These are phyloP conservation scores for Podilymbus podiceps DNA, from an alignment of 2,113 vertebrate species.

Conservation along the genomic window DNA sequence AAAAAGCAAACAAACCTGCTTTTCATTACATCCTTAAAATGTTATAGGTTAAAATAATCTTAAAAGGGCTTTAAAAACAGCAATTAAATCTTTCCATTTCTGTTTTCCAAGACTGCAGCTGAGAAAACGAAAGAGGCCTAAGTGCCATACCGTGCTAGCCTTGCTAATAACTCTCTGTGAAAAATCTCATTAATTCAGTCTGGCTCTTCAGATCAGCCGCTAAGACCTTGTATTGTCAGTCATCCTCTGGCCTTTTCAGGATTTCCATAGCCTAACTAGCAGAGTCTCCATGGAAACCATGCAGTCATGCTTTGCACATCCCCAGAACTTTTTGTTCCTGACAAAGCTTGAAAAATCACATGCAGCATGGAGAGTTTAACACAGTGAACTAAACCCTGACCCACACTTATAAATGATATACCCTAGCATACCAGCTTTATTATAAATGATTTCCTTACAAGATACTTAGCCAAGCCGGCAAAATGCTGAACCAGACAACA, in stretches of 20 bases:
- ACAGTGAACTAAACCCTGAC: constrained; percentile 87
- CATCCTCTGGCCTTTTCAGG: constrained; percentile 90
- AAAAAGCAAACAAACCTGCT: constrained; percentile 51
- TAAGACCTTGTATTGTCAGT: constrained; percentile 98
- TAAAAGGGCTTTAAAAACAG: constrained; percentile 74
- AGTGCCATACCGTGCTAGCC: constrained; percentile 79
- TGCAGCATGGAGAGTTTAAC: constrained; percentile 93
- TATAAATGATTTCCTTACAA: constrained; percentile 83
- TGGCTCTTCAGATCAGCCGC: constrained; percentile 90
- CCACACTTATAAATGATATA: constrained; percentile 84
- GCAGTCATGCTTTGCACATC: constrained; percentile 90
- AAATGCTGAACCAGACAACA: constrained; percentile 72
- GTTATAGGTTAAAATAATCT: constrained; percentile 78
- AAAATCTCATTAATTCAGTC: constrained; percentile 99
- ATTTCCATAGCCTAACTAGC: constrained; percentile 92
- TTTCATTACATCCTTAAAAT: constrained; percentile 74
- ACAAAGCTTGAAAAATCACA: constrained; percentile 97
- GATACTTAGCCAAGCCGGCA: constrained; percentile 76
- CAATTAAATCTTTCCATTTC: constrained; percentile 83
- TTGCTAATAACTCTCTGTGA: constrained; percentile 93
- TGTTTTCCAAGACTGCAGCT: constrained; percentile 84
- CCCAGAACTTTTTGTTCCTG: constrained; percentile 90
- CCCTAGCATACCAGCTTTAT: constrained; percentile 80
- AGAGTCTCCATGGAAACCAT: constrained; percentile 94
- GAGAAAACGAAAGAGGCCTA: constrained; percentile 70